phyloP scores from a whole-genome alignment of 1,140 invertebrate genomes.

The Potamilus streckersoni region DNA sequence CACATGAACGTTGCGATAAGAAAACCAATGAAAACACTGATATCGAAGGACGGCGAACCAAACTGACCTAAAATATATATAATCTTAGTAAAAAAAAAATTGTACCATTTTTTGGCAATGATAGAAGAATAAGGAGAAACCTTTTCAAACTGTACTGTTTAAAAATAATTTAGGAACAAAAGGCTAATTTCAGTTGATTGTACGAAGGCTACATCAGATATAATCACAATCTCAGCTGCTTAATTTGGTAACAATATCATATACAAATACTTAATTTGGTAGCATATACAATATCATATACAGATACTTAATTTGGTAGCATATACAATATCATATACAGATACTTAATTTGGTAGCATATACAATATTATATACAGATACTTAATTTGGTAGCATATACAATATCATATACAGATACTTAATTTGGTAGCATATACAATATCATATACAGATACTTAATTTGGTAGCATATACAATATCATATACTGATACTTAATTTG shows the following conservation, averaged over 20 bases:
- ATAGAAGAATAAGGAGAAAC: background rate
- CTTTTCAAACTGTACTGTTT: slow-evolving; percentile 50
- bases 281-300: no score
- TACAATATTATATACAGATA: no score
- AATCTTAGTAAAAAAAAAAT: background rate
- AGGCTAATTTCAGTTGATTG: background rate
- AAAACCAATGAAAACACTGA: slow-evolving; percentile 50
- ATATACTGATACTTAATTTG: no score
- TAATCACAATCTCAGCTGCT: background rate
- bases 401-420: no score
- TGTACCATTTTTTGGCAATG: no score
- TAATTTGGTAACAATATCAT: background rate
- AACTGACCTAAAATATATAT: slow-evolving; percentile 18
- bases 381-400: background rate
- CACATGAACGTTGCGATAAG: slow-evolving; percentile 55
- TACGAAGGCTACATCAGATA: background rate
- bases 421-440: no score
- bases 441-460: background rate
- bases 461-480: no score
- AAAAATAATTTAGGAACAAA: background rate
- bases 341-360: no score
- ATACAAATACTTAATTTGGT: no score
- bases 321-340: background rate
- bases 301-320: no score
- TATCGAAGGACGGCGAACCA: slow-evolving; percentile 9